These are phyloP conservation scores for Cirrhinus mrigala DNA, from an alignment of 2,797 vertebrate genomes.

Conservation along the genomic window DNA sequence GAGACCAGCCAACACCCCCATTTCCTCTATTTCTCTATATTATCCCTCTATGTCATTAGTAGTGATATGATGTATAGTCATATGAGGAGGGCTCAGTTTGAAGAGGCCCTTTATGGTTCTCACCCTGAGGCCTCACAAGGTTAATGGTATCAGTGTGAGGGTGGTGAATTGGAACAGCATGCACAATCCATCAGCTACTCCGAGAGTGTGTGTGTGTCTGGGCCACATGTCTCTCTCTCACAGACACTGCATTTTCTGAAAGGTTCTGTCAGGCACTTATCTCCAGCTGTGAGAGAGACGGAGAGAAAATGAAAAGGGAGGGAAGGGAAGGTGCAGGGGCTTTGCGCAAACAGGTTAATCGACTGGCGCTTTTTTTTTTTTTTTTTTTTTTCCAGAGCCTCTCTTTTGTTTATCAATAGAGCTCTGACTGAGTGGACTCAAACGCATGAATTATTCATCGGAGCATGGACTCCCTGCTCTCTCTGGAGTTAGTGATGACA, in stretches of 20 bases:
- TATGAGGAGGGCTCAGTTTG: conserved; percentile 56
- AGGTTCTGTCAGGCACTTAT: conserved; percentile 71
- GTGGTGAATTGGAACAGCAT: conserved; percentile 69
- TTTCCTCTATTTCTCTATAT: background rate
- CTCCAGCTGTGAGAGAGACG: conserved; percentile 61
- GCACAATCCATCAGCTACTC: conserved; percentile 70
- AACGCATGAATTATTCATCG: conserved; percentile 88
- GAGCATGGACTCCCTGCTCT: conserved; percentile 77
- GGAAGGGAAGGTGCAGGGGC: conserved; percentile 60
- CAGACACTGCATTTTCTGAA: conserved; percentile 44
- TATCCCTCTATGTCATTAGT: conserved; percentile 51
- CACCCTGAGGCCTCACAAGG: conserved; percentile 72
- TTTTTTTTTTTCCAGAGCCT: conserved; percentile 69
- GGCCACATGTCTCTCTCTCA: conserved; percentile 48
- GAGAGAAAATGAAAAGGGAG: conserved; percentile 47
- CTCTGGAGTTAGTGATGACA: conserved; percentile 88
- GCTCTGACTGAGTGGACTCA: conserved; percentile 78
- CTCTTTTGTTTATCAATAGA: conserved; percentile 90
- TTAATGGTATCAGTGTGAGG: conserved; percentile 79
- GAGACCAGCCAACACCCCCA: background rate
- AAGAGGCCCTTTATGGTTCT: conserved; percentile 66
- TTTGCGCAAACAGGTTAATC: conserved; percentile 89
- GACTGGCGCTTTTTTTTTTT: conserved; percentile 80
- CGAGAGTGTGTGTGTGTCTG: conserved; percentile 42
- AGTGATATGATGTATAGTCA: conserved; percentile 74